Base-by-base conservation (phyloP, 2,888 invertebrate species). In the Leptopilina myrica region DNA sequence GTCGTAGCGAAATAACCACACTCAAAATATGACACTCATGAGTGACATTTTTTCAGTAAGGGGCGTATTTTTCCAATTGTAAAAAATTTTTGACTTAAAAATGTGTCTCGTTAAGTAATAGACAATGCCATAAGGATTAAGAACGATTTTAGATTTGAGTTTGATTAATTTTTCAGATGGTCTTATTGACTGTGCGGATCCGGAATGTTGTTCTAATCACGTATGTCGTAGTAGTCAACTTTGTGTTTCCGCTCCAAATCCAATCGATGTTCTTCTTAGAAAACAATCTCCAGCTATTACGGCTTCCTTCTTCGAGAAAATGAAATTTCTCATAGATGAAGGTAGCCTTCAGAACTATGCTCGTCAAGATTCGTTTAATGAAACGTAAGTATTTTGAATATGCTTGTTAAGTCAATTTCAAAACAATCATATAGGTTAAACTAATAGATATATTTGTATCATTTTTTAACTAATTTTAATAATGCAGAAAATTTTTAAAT, bases 291-390 rank as follows among this genome's bases (percentile, higher is more conserved):
- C 98, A 3, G 97, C 98, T 40, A 97, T 98, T 88, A 99, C 98
- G 0, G 98, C 99, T 0, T 98, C 98, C 1, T 99, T 99, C 94
- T 99, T 98, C 91, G 98, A 99, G 92, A 95, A 98, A 88, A 98
- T 99, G 97, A 97, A 98, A 91, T 99, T 99, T 93, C 94, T 99
- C 84, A 98, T 99, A 85, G 99, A 99, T 92, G 98, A 98, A 92
- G 98, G 98, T 91, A 98, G 98, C 92, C 95, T 99, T 77, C 99
- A 99, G 92, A 98, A 97, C 92, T 99, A 99, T 92, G 98, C 99
- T 11, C 96, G 97, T 86, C 95, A 97, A 91, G 97, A 97, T 91
- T 97, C 97, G 53, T 99, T 99, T 93, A 98, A 99, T 93, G 98
- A 98, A 93, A 98, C 98, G 99, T 99, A 95, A 94, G 95, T 92